Base-by-base conservation (phyloP, 2,113 vertebrate genomes). In the Spea bombifrons region DNA sequence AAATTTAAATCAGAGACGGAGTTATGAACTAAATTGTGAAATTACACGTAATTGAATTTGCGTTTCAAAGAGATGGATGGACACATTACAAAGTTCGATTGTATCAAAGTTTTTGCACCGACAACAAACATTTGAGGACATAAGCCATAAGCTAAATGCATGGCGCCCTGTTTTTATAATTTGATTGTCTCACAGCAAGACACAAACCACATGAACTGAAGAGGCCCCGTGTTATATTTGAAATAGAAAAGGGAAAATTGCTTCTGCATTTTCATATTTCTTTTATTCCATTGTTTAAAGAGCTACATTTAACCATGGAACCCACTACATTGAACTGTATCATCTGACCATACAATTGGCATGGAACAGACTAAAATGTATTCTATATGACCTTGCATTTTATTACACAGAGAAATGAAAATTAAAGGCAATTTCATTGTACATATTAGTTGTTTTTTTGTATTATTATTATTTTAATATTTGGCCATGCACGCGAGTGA, bases 1-100 rank as follows among this genome's bases (percentile, higher is more conserved):
- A 84, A 85, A 82, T 85, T 83, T 78, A 69, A 85, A 74, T 86
- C 81, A 84, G 69, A 86, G 84, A 81, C 15, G 57, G 71, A 85
- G 76, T 78, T 85, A 82, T 13, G 80, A 83, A 86, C 85, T 88
- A 81, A 80, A 82, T 90, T 87, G 85, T 86, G 68, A 82, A 85
- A 81, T 85, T 85, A 79, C 48, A 10, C 4, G 0, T 86, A 88
- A 84, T 87, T 83, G 64, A 80, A 86, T 85, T 86, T 84, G 72
- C 73, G 74, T 82, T 80, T 86, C 74, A 83, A 76, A 71, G 82
- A 83, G 81, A 84, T 78, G 57, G 81, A 77, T 88, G 74, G 0
- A n/a, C 83, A 71, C 47, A 7, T 82, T 84, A 73, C 73, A 81
- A 85, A 80, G 48, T 76, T 79, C 13, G 84, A 79, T 85, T 87